A percentile compares a stretch with the other conserved stretches of the same genome.
Conservation (phyloP, 2,888 invertebrate genomes). For the Lysandra coridon region DNA sequence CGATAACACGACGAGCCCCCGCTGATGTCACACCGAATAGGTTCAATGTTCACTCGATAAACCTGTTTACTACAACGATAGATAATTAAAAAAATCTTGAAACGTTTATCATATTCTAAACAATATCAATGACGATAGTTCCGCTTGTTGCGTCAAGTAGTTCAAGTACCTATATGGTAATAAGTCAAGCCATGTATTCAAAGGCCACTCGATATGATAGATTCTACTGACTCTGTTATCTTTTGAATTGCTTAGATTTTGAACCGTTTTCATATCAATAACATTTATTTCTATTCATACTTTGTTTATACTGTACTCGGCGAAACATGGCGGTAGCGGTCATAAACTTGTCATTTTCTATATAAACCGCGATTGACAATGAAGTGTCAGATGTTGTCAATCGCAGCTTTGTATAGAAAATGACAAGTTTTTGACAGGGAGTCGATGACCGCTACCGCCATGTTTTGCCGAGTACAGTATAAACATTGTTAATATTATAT, state of each 20-base stretch:
- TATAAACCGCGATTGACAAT: too few species aligned
- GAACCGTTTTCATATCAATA: background rate
- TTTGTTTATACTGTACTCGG: too few species aligned
- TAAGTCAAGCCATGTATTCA: background rate
- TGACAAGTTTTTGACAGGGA: too few species aligned
- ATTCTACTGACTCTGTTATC: background rate
- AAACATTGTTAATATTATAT: too few species aligned
- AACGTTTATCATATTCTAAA: slow-evolving; percentile 13
- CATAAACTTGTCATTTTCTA: too few species aligned
- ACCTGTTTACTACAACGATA: slow-evolving; percentile 36
- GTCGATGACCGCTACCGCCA: too few species aligned
- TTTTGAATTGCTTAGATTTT: background rate
- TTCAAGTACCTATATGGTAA: background rate
- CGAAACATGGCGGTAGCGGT: too few species aligned
- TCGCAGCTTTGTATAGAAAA: too few species aligned
- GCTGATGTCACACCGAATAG: slow-evolving; percentile 35
- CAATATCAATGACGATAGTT: background rate
- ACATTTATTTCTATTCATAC: background rate
- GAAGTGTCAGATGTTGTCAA: too few species aligned
- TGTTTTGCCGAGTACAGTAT: too few species aligned
- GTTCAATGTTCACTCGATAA: slow-evolving; percentile 46
- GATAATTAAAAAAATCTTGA: slow-evolving; percentile 22
- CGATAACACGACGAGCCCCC: slow-evolving; percentile 42
- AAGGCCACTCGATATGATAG: background rate
- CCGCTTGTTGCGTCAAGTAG: background rate